These are phyloP conservation scores for Spodoptera exigua DNA, from an alignment of 2,888 invertebrate genomes.

Conservation along the genomic window DNA sequence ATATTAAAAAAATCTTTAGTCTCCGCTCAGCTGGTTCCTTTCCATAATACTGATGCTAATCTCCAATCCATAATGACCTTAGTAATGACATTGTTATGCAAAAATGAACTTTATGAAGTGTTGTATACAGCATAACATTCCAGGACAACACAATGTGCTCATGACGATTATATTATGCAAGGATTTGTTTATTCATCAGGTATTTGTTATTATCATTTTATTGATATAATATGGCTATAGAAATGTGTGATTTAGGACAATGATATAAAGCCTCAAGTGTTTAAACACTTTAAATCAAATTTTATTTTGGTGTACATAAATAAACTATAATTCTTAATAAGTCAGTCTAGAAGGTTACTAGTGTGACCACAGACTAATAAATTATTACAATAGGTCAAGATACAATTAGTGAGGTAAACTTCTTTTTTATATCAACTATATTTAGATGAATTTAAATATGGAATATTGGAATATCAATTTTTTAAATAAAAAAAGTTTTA, in stretches of 20 bases:
- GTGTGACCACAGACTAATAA: not conserved
- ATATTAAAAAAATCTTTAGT: not conserved
- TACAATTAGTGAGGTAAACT: not conserved
- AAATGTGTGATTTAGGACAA: too few relatives aligned
- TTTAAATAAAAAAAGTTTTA: too few relatives aligned
- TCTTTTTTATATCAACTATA: not conserved
- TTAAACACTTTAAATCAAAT: too few relatives aligned
- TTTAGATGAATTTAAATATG: too few relatives aligned
- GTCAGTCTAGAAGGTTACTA: conserved; percentile 3
- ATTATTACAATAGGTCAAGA: not conserved
- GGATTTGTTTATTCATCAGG: too few relatives aligned
- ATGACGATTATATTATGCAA: too few relatives aligned
- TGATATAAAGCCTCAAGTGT: too few relatives aligned
- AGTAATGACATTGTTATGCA: not conserved
- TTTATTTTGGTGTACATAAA: too few relatives aligned
- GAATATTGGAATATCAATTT: too few relatives aligned
- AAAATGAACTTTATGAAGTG: conserved; percentile 16
- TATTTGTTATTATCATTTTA: not conserved
- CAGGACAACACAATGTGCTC: not conserved
- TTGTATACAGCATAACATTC: conserved; percentile 22
- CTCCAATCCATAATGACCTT: conserved; percentile 6
- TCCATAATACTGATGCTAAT: conserved; percentile 1
- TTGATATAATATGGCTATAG: not conserved
- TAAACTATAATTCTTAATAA: not conserved
- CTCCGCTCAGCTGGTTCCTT: conserved; percentile 10